Percentiles rank a stretch among this genome's conserved stretches.
Evolutionary conservation across 92 coral and sea anemone genomes (phyloP).

Genomic region (Isaurus tuberculatus): DNA sequence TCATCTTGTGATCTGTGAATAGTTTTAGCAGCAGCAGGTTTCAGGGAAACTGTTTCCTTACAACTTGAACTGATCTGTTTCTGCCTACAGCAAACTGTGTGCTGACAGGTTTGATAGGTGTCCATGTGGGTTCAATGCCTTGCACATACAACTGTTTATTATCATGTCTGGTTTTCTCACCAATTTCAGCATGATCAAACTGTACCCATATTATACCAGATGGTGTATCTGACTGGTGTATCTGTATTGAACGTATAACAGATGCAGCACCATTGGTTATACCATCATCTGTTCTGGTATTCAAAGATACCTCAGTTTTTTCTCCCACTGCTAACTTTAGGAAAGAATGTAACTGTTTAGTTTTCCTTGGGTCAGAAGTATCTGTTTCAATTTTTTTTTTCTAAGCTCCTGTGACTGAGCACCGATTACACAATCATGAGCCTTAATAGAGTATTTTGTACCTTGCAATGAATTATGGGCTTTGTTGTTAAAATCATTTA

Average conservation of each 20-base stretch:
- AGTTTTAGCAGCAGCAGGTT: conserved; percentile 16
- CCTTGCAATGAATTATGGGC: conserved; percentile 64
- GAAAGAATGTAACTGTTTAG: conserved; percentile 59
- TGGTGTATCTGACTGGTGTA: conserved; percentile 11
- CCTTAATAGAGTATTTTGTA: conserved; percentile 55
- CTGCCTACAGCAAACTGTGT: conserved; percentile 14
- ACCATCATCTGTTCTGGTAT: not conserved
- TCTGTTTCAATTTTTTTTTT: conserved; percentile 59
- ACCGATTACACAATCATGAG: conserved; percentile 59
- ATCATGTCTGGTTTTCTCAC: conserved; percentile 12
- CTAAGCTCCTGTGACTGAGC: conserved; percentile 59
- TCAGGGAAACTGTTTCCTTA: conserved; percentile 10
- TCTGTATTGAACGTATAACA: conserved; percentile 11
- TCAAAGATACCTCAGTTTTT: not conserved
- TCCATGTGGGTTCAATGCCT: conserved; percentile 17
- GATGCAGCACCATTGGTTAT: conserved; percentile 1
- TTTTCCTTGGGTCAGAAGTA: conserved; percentile 69
- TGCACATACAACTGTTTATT: conserved; percentile 11
- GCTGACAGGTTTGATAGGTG: conserved; percentile 17
- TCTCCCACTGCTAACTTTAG: conserved; percentile 63
- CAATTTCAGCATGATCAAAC: conserved; percentile 11
- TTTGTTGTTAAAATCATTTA: conserved; percentile 69
- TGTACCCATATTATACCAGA: conserved; percentile 14
- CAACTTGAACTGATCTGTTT: conserved; percentile 14
- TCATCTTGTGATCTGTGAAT: conserved; percentile 12